Evolutionary conservation across 64 coral and sea anemone genomes (phyloP).

Genomic region (Hydrozoanthus tunicans): DNA sequence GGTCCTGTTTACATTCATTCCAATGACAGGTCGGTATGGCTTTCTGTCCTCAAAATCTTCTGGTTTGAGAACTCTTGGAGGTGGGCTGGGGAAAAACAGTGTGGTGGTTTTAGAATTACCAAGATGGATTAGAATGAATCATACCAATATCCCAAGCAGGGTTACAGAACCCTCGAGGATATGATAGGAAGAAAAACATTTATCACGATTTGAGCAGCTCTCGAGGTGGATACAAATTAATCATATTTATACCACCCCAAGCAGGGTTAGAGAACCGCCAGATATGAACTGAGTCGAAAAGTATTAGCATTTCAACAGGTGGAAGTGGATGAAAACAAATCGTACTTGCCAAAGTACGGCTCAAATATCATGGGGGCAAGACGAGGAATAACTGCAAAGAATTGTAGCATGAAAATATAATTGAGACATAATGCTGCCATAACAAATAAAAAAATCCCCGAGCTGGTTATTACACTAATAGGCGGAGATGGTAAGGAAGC

Average conservation of each 20-base stretch:
- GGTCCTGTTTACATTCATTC: constrained; percentile 81
- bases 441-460: not conserved
- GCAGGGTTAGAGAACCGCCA: no score
- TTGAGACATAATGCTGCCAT: not conserved
- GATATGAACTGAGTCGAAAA: no score
- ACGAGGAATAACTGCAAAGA: no score
- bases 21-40: constrained; percentile 68
- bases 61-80: constrained; percentile 87
- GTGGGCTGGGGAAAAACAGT: constrained; percentile 18
- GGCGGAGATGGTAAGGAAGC: no score
- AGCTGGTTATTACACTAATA: no score
- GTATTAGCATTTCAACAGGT: no score
- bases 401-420: not conserved
- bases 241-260: no score
- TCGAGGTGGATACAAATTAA: no score
- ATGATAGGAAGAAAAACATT: not conserved
- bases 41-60: constrained; percentile 63
- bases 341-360: no score
- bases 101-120: not conserved
- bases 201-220: no score
- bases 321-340: no score
- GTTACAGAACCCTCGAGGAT: not conserved
- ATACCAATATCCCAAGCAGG: not conserved
- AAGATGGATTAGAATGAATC: not conserved
- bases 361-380: no score